A percentile compares a stretch with the other conserved stretches of the same genome.
Conservation (phyloP, 2,888 invertebrate species). For the Andrena haemorrhoa region DNA sequence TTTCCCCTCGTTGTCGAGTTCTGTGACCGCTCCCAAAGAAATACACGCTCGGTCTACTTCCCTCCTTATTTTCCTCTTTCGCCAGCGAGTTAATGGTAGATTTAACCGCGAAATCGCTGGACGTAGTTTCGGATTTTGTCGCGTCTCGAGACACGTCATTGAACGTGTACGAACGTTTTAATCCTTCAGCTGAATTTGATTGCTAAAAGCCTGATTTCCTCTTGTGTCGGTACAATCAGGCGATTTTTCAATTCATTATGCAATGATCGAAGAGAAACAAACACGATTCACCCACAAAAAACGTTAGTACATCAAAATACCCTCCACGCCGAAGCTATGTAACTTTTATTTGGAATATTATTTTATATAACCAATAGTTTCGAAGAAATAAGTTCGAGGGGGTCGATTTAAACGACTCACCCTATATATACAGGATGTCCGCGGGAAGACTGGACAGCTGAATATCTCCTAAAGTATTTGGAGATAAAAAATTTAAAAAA, state of each 20-base stretch:
- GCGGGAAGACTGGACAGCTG: no score
- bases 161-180: not conserved
- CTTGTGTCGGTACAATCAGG: not conserved
- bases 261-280: not conserved
- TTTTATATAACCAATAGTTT: no score
- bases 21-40: constrained; percentile 29
- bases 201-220: not conserved
- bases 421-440: no score
- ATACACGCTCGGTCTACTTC: constrained; percentile 9
- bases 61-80: constrained; percentile 10
- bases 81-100: constrained; percentile 20
- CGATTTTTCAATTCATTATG: not conserved
- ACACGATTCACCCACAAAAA: no score
- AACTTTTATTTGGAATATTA: no score
- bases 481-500: no score
- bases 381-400: no score
- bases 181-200: not conserved
- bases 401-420: no score
- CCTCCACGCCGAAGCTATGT: no score
- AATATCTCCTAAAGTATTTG: no score
- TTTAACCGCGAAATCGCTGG: constrained; percentile 23
- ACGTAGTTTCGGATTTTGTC: constrained; percentile 26
- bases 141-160: not conserved
- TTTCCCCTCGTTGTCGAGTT: not conserved
- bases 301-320: no score